A percentile compares a stretch with the other conserved stretches of the same genome.
Evolutionary conservation across 1,140 invertebrate species (phyloP).

Genomic region (Achroia grisella): DNA sequence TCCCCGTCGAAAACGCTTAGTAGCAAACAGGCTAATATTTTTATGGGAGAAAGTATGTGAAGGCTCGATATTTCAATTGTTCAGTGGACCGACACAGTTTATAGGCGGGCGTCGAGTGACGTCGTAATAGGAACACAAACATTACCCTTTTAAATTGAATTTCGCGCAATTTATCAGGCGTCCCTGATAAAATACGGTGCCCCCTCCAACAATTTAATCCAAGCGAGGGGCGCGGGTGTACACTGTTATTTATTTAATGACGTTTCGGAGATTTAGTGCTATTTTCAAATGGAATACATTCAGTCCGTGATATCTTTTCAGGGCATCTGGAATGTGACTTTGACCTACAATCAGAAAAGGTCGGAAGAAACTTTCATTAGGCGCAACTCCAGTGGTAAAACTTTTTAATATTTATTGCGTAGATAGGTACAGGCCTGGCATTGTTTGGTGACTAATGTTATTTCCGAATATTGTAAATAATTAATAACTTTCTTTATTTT

Average conservation of each 20-base stretch:
- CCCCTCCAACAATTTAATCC: conserved; percentile 46
- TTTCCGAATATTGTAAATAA: no score
- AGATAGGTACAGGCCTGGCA: no score
- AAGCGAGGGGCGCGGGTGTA: conserved; percentile 9
- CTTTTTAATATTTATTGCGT: no score
- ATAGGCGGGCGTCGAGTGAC: conserved; percentile 50
- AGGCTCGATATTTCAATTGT: conserved; percentile 58
- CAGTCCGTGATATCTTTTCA: background rate
- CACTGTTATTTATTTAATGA: conserved; percentile 18
- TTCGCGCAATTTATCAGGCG: conserved; percentile 62
- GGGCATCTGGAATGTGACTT: no score
- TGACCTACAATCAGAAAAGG: no score
- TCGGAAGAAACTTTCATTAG: no score
- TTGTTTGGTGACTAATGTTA: no score
- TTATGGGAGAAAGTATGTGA: conserved; percentile 31
- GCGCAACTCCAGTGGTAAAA: no score
- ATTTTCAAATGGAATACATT: background rate
- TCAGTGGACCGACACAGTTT: conserved; percentile 55
- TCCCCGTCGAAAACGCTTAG: conserved; percentile 5
- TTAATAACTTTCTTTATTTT: no score
- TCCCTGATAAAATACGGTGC: conserved; percentile 52
- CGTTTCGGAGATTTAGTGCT: conserved; percentile 3
- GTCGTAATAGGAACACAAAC: conserved; percentile 63
- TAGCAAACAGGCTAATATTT: conserved; percentile 31
- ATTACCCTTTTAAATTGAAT: conserved; percentile 72